Base-by-base conservation (phyloP, 2,888 invertebrate species). In the Ypsolopha sequella region DNA sequence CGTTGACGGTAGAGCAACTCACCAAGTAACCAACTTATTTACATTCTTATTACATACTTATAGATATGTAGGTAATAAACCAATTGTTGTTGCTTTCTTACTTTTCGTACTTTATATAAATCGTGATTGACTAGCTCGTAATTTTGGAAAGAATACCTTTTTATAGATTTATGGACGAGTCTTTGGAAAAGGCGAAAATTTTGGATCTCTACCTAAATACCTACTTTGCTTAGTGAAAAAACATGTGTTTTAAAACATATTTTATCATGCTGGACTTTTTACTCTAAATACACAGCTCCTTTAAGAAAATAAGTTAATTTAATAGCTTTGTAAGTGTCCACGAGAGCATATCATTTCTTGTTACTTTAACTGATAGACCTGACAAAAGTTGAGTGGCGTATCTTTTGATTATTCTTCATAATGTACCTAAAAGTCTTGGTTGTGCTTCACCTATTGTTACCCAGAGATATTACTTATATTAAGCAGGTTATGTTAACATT, bases 201-300 rank as follows among this genome's bases (percentile, higher is more conserved):
- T 39, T 11, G 39, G 39, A 39, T 39, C 39, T 39, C 39, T 24
- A 24, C 39, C 39, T 38, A 11, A 39, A 10, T 7, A 39, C 39
- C 10, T 39, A 6, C 10, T 39, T 39, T 39, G 38, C 39, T 39
- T 11, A 6, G 24, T 24, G 24, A 24, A 24, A 24, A 24, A 3
- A 24, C 24, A 8, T 38, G 9, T 38, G 38, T 38, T n/a, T 38
- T 8, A 2, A 38, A n/a, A 38, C 24, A 6, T 38, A 38, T 38
- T 38, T 38, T 38, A 24, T 7, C 7, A 65, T 80, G 81, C 81
- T 81, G 81, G 73, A 78, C 81, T 80, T 81, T 80, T 80, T 77
- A 60, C 77, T 80, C 76, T 52, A 60, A 57, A 53, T 71, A 73
- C 73, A 63, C 58, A 65, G 64, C 66, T 72, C 64, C 70, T 67